These are phyloP conservation scores for Erpetoichthys calabaricus DNA, from an alignment of 2,797 vertebrate species.

Conservation along the genomic window DNA sequence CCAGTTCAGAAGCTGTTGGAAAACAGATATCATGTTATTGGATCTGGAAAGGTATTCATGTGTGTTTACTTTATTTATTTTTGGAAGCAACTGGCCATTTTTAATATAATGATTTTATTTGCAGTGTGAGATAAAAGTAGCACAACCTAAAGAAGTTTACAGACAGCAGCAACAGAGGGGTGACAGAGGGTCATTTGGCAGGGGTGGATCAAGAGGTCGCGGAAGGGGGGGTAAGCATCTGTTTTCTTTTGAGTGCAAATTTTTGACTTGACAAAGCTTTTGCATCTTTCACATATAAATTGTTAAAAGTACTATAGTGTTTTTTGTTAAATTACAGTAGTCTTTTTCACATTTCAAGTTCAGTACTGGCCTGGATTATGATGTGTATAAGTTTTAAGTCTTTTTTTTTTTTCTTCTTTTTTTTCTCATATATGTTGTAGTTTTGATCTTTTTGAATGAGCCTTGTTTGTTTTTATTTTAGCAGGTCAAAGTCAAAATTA, in stretches of 20 bases:
- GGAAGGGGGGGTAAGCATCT: constrained; percentile 45
- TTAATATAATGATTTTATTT: constrained; percentile 5
- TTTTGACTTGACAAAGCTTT: no score
- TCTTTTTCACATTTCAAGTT: no score
- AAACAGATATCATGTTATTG: constrained; percentile 73
- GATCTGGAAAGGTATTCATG: constrained; percentile 62
- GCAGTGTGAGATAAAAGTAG: constrained; percentile 79
- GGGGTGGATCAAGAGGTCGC: constrained; percentile 55
- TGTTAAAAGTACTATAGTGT: no score
- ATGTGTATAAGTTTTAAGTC: no score
- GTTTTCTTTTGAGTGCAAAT: neutral
- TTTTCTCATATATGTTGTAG: no score
- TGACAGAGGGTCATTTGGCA: constrained; percentile 48
- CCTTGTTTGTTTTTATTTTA: constrained; percentile 17
- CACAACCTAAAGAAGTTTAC: constrained; percentile 77
- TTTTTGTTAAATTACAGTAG: no score
- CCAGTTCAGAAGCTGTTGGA: constrained; percentile 73
- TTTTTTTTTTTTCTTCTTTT: no score
- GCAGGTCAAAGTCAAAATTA: constrained; percentile 69
- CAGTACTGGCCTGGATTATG: no score
- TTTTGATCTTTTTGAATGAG: no score
- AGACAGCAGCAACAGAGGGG: constrained; percentile 69
- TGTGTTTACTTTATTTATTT: neutral
- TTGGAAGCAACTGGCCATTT: fast-evolving
- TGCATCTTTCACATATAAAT: no score